Base-by-base conservation (phyloP, 2,888 invertebrate genomes). In the Clivina fossor region DNA sequence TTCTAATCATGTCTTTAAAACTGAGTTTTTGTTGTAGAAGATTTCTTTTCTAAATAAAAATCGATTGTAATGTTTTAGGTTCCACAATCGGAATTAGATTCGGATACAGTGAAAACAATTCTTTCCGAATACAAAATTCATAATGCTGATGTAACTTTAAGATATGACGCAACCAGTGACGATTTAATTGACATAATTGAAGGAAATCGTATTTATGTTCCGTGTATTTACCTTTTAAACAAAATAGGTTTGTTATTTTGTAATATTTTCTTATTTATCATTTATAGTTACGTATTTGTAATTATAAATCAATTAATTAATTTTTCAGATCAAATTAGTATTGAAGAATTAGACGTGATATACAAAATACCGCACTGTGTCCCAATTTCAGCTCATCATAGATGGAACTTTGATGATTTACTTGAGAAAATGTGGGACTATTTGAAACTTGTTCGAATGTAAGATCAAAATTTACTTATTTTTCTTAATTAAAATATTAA, bases 341-440 rank as follows among this genome's bases (percentile, higher is more conserved):
- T 93, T 70, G 91, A 97, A 80, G 99, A 99, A 75, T 74, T 93
- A 69, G 99, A 99, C 68, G 89, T 99, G 20, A 98, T 99, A 68
- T 99, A 98, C 77, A 95, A 95, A 78, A 95, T 99, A 68, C 99
- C 99, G 0, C 99, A 99, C 74, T 96, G 96, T 71, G 98, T 99
- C n/a, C 99, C 99, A 0, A 97, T 99, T 65, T 99, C 98, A 18
- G 99, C 99, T 15, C 98, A 99, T 77, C 97, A 99, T 75, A 91
- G 91, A 70, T 99, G 99, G 99, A 99, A 99, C 75, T 99, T 99
- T 72, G 99, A 99, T 70, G 99, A 99, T 73, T 77, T 94, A 48
- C 74, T 94, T 18, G 97, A 98, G 72, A 93, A 93, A 72, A 96
- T 99, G 91, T 99, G 99, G 99, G 90, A 93, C 63, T 99, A 99